Conservation (phyloP, 2,797 vertebrate genomes). For the Sebastes reedi region DNA sequence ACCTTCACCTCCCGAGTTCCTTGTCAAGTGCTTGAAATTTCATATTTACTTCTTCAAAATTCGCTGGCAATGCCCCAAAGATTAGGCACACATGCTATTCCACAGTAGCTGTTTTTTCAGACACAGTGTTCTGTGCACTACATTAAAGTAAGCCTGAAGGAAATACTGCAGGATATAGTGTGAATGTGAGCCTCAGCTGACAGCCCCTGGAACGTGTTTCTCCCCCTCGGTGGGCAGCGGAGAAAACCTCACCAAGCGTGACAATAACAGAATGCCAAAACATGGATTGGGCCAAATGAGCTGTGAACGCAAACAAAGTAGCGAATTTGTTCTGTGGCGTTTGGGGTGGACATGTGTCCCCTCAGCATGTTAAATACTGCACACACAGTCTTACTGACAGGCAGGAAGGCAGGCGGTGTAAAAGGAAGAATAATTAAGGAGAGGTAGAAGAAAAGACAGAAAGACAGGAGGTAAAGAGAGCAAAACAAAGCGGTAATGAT, state of each 20-base stretch:
- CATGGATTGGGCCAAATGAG: constrained; percentile 74
- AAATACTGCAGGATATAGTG: constrained; percentile 46
- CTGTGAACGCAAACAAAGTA: constrained; percentile 77
- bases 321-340: constrained; percentile 59
- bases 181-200: constrained; percentile 62
- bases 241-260: constrained; percentile 66
- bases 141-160: constrained; percentile 43
- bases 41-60: constrained; percentile 35
- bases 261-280: constrained; percentile 75
- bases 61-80: constrained; percentile 8
- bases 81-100: constrained; percentile 35
- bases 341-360: constrained; percentile 68
- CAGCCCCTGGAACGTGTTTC: constrained; percentile 55
- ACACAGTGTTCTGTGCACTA: constrained; percentile 14
- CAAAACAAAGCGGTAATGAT: constrained; percentile 16
- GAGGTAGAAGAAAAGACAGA: constrained; percentile 27
- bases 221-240: constrained; percentile 55
- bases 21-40: constrained; percentile 22
- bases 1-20: constrained; percentile 8
- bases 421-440: constrained; percentile 50
- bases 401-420: constrained; percentile 12
- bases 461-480: constrained; percentile 27
- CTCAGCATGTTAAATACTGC: constrained; percentile 67
- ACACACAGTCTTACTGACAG: constrained; percentile 39
- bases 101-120: constrained; percentile 22